These are phyloP conservation scores for Heteromyza rotundicornis DNA, from an alignment of 2,888 invertebrate genomes.

Conservation along the genomic window DNA sequence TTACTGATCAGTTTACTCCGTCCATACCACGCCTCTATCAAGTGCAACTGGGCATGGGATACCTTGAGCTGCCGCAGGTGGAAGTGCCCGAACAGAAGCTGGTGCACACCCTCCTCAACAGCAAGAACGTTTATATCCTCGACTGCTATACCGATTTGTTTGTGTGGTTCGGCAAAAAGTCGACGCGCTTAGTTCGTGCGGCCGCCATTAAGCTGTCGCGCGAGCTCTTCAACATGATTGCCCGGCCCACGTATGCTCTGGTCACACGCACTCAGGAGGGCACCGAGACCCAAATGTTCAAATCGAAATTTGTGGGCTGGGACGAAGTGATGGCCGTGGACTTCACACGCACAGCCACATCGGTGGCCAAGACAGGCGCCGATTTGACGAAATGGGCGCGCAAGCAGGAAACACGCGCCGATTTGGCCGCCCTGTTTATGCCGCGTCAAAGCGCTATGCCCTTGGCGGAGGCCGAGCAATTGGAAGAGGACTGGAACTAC, in stretches of 20 bases:
- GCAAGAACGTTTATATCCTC: constrained; percentile 93
- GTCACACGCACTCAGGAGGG: constrained; percentile 92
- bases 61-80: constrained; percentile 95
- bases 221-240: constrained; percentile 94
- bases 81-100: constrained; percentile 79
- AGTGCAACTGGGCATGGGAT: constrained; percentile 98
- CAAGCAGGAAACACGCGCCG: constrained; percentile 88
- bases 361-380: constrained; percentile 94
- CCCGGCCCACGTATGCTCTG: constrained; percentile 84
- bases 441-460: constrained; percentile 92
- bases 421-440: constrained; percentile 93
- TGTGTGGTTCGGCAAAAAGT: constrained; percentile 98
- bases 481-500: constrained; percentile 97
- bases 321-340: constrained; percentile 99
- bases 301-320: constrained; percentile 97
- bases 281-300: constrained; percentile 91
- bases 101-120: constrained; percentile 78
- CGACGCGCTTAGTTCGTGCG: constrained; percentile 90
- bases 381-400: constrained; percentile 92
- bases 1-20: constrained; percentile 49
- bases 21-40: constrained; percentile 81
- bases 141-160: constrained; percentile 94
- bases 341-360: constrained; percentile 97
- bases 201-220: constrained; percentile 97
- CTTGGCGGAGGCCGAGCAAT: constrained; percentile 79